A percentile compares a stretch with the other conserved stretches of the same genome.
Evolutionary conservation across 2,888 invertebrate species (phyloP).

Genomic region (Petrolisthes cinctipes): DNA sequence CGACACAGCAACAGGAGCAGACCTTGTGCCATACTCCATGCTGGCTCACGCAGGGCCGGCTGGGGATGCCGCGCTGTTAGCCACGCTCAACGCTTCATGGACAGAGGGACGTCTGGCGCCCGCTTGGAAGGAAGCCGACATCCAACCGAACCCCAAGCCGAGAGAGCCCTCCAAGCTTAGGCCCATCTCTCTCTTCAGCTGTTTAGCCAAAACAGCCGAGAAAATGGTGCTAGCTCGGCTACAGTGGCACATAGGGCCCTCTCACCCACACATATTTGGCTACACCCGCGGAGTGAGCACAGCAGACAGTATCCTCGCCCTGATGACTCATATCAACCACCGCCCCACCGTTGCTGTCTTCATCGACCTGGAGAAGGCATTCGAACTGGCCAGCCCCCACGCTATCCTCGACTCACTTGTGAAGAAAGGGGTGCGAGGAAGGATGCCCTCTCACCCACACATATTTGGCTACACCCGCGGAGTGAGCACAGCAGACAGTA

Average conservation of each 20-base stretch:
- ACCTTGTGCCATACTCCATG: neutral
- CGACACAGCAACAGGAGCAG: neutral
- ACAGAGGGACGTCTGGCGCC: neutral
- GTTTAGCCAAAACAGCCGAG: constrained; percentile 24
- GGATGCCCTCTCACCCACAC: too few relatives aligned
- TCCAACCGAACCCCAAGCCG: constrained; percentile 22
- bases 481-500: too few relatives aligned
- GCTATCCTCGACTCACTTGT: neutral
- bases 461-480: too few relatives aligned
- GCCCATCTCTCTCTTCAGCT: constrained; percentile 20
- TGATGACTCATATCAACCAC: neutral
- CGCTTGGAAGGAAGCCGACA: neutral
- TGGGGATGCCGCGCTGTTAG: neutral
- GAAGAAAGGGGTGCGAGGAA: neutral
- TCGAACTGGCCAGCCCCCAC: neutral
- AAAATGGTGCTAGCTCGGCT: constrained; percentile 25
- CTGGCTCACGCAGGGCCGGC: too few relatives aligned
- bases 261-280: neutral
- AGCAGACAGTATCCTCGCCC: neutral
- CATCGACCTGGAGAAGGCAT: constrained; percentile 11
- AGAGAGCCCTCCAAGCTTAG: neutral
- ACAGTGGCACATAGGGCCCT: neutral
- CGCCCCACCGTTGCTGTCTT: neutral
- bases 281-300: constrained; percentile 9
- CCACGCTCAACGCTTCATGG: too few relatives aligned